A percentile compares a stretch with the other conserved stretches of the same genome.
phyloP scores from a whole-genome alignment of 2,888 invertebrate genomes.

The Ochlodes sylvanus region DNA sequence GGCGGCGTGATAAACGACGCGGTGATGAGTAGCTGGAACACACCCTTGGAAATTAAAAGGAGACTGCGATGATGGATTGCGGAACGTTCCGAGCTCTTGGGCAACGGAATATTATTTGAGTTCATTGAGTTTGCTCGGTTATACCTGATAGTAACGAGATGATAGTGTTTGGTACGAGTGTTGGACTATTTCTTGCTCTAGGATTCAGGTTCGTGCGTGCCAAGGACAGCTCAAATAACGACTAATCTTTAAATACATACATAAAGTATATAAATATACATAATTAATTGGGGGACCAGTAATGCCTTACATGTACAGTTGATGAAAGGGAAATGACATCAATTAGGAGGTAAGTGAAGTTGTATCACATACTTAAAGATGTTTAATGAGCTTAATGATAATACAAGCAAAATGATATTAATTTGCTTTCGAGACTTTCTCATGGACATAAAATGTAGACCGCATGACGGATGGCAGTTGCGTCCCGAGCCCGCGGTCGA shows the following conservation, averaged over 20 bases:
- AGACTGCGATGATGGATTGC: conserved; percentile 62
- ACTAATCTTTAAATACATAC: too few relatives aligned
- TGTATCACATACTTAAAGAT: neutral
- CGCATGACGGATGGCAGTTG: neutral
- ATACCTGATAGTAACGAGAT: conserved; percentile 12
- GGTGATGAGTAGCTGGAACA: conserved; percentile 65
- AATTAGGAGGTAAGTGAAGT: too few relatives aligned
- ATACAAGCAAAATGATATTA: neutral
- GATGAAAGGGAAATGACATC: too few relatives aligned
- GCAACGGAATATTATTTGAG: conserved; percentile 26
- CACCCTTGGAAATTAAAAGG: conserved; percentile 67
- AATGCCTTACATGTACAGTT: too few relatives aligned
- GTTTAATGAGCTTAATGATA: neutral
- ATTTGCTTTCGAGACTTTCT: neutral
- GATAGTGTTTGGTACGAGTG: too few relatives aligned
- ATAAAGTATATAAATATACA: too few relatives aligned
- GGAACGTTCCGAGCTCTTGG: conserved; percentile 29
- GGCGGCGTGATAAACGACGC: conserved; percentile 67
- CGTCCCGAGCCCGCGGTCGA: neutral
- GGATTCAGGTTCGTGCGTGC: too few relatives aligned
- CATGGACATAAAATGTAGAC: neutral
- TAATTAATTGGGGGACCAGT: too few relatives aligned
- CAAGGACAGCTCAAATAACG: too few relatives aligned
- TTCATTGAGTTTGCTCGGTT: conserved; percentile 22
- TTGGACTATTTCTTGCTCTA: too few relatives aligned